A percentile compares a stretch with the other conserved stretches of the same genome.
Conservation (phyloP, 2,113 vertebrate genomes). For the Odobenus rosmarus region DNA sequence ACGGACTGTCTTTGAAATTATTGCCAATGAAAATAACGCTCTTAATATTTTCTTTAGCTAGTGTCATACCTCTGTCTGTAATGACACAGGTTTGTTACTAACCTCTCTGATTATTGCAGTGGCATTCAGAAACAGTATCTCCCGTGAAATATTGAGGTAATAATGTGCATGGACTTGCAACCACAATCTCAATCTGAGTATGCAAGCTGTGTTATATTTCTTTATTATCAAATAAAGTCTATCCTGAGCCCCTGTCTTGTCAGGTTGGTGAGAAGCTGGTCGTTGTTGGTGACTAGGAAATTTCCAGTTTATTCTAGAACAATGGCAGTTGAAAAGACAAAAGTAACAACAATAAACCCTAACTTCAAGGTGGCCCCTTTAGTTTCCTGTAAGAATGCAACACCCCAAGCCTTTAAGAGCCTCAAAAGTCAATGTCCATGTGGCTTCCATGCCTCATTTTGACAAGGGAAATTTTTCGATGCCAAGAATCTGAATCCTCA, state of each 20-base stretch:
- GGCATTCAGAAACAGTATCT: neutral
- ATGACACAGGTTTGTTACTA: neutral
- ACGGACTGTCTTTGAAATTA: neutral
- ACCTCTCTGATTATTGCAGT: neutral
- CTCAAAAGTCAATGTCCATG: neutral
- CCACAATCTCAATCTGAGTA: neutral
- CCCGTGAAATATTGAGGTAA: neutral
- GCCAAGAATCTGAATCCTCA: neutral
- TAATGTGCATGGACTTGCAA: neutral
- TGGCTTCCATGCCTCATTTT: neutral
- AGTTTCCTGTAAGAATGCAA: neutral
- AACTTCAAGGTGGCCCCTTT: neutral
- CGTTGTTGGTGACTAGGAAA: neutral
- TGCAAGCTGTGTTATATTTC: neutral
- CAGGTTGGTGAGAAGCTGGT: neutral
- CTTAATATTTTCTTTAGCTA: neutral
- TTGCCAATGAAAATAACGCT: neutral
- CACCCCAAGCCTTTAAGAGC: neutral
- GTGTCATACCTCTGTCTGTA: neutral
- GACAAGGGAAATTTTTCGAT: neutral
- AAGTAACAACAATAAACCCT: neutral
- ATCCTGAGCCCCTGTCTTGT: neutral
- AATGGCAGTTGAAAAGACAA: neutral
- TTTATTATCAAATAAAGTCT: neutral
- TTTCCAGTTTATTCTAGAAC: neutral